A percentile compares a stretch with the other conserved stretches of the same genome.
Conservation (phyloP, 2,113 vertebrate genomes). For the Meriones unguiculatus region DNA sequence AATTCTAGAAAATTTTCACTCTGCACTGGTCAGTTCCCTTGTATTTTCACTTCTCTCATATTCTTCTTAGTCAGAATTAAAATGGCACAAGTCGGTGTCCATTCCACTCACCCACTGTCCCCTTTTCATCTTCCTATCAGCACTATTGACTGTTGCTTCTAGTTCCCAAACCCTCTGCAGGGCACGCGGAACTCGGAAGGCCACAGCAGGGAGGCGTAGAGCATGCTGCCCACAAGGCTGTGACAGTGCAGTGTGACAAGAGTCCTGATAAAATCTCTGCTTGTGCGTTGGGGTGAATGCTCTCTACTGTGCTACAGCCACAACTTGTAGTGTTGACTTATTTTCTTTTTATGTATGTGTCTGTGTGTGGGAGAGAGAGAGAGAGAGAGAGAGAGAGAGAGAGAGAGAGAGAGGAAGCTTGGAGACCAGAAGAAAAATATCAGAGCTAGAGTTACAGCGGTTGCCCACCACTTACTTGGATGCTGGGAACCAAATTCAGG, state of each 20-base stretch:
- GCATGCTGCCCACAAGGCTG: background rate
- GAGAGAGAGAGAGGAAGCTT: background rate
- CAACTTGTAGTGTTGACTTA: background rate
- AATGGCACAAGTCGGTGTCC: background rate
- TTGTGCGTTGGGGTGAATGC: accelerated
- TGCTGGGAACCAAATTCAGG: background rate
- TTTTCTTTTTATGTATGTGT: background rate
- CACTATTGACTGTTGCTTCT: background rate
- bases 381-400: too few species aligned
- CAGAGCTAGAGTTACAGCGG: background rate
- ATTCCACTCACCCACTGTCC: background rate
- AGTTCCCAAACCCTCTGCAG: background rate
- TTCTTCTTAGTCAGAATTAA: background rate
- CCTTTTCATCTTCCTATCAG: background rate
- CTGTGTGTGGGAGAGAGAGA: background rate
- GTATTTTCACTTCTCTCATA: background rate
- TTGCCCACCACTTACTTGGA: background rate
- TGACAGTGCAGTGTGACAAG: accelerated
- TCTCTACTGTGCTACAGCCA: background rate
- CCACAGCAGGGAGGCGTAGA: background rate
- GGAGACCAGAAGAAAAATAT: background rate
- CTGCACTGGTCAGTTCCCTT: background rate
- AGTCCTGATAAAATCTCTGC: accelerated
- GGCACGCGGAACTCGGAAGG: too few species aligned
- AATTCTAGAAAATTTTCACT: background rate